Percentiles rank a stretch among this genome's conserved stretches.
Evolutionary conservation across 2,113 vertebrate species (phyloP).

Genomic region (Sylvietta virens): DNA sequence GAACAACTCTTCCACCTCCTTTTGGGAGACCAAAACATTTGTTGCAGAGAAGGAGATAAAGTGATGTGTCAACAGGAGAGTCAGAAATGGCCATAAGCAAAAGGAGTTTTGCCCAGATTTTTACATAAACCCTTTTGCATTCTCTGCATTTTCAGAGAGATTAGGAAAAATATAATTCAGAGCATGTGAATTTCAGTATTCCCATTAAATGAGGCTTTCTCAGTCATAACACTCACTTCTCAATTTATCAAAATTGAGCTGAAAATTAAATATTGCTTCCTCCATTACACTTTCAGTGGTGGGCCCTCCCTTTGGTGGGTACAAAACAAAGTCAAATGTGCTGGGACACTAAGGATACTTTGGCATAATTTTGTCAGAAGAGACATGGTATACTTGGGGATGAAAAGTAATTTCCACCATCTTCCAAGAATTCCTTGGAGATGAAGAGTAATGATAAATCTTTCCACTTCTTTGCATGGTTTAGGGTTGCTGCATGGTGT

Average conservation of each 20-base stretch:
- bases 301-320: neutral
- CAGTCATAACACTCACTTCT: neutral
- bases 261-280: neutral
- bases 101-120: neutral
- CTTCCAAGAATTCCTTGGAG: neutral
- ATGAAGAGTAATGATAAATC: neutral
- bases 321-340: neutral
- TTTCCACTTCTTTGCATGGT: neutral
- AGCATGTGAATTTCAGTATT: neutral
- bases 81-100: neutral
- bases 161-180: neutral
- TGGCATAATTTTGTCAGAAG: neutral
- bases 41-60: neutral
- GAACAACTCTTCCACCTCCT: neutral
- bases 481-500: conserved; percentile 38
- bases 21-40: neutral
- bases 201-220: neutral
- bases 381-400: neutral
- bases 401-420: neutral
- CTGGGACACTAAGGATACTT: neutral
- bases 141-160: neutral
- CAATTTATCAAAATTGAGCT: neutral
- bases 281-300: neutral
- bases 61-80: neutral
- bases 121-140: neutral